phyloP scores from a whole-genome alignment of 1,140 invertebrate species.

The Sipha flava region DNA sequence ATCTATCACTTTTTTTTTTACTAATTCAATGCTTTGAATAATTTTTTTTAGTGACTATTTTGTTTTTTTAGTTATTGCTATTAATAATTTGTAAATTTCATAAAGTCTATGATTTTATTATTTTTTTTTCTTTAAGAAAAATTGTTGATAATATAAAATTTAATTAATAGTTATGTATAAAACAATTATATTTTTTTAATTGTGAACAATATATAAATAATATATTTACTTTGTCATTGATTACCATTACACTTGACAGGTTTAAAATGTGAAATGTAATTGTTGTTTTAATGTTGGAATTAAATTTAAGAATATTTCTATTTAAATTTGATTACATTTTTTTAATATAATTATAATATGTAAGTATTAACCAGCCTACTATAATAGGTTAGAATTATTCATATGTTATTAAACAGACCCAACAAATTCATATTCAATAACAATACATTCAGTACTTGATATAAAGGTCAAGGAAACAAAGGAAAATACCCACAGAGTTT shows the following conservation, averaged over 20 bases:
- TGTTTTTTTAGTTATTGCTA: neutral
- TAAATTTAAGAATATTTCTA: slow-evolving; percentile 12
- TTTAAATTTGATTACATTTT: neutral
- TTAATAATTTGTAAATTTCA: neutral
- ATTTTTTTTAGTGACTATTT: neutral
- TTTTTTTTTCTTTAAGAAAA: neutral
- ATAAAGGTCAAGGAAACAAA: too few species aligned
- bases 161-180: slow-evolving; percentile 20
- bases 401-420: too few species aligned
- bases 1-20: neutral
- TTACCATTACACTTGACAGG: neutral
- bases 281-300: slow-evolving; percentile 13
- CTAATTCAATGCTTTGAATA: neutral
- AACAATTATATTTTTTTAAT: slow-evolving; percentile 30
- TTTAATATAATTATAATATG: neutral
- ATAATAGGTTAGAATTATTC: too few species aligned
- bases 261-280: neutral
- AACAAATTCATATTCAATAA: too few species aligned
- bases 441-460: too few species aligned
- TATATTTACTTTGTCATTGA: neutral
- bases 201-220: neutral
- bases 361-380: too few species aligned
- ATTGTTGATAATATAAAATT: slow-evolving; percentile 13
- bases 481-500: too few species aligned
- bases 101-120: neutral